Evolutionary conservation across 2,797 vertebrate species (phyloP).

Genomic region (Discoglossus pictus): DNA sequence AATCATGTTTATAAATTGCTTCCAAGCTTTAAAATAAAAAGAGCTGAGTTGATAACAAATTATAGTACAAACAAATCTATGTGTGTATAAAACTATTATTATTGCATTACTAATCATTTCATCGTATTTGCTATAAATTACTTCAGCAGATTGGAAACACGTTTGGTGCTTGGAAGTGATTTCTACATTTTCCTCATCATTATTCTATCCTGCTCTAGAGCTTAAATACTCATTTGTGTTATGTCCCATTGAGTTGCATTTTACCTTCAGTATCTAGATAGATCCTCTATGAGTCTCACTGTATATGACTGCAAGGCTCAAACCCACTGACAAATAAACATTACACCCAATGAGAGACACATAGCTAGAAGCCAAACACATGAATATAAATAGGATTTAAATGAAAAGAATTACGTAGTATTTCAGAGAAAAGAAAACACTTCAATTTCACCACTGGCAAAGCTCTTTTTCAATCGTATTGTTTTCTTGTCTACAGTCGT

Average conservation of each 20-base stretch:
- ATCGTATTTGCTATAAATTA: too few relatives aligned
- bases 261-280: background rate
- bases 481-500: constrained; percentile 3
- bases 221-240: constrained; percentile 20
- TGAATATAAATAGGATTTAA: constrained; percentile 46
- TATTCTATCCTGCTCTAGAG: constrained; percentile 25
- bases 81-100: too few relatives aligned
- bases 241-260: constrained; percentile 28
- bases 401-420: constrained; percentile 32
- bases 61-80: too few relatives aligned
- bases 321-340: constrained; percentile 17
- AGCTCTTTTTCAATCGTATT: background rate
- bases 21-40: too few relatives aligned
- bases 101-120: too few relatives aligned
- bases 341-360: constrained; percentile 35
- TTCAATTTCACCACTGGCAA: constrained; percentile 9
- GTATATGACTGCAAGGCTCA: constrained; percentile 25
- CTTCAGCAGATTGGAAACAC: too few relatives aligned
- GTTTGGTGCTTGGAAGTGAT: too few relatives aligned
- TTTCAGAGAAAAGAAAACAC: constrained; percentile 15
- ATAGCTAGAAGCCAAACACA: constrained; percentile 33
- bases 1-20: too few relatives aligned
- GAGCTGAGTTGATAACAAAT: too few relatives aligned
- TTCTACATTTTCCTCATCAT: constrained; percentile 17
- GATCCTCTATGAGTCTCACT: constrained; percentile 1